Percentiles rank a stretch among this genome's conserved stretches.
Evolutionary conservation across 2,113 vertebrate genomes (phyloP).

Genomic region (Narcine bancroftii): DNA sequence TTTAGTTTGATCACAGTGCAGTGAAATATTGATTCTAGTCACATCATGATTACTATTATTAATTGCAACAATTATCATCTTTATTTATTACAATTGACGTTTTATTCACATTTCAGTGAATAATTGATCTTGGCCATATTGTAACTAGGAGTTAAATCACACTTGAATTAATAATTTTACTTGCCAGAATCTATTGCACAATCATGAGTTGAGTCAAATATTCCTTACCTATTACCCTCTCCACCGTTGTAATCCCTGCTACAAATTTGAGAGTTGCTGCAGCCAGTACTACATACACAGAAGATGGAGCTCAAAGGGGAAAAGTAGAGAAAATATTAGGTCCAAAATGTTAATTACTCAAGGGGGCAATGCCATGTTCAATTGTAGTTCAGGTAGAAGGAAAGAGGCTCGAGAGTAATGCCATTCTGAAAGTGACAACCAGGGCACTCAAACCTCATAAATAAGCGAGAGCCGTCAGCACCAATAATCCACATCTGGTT

Average conservation of each 20-base stretch:
- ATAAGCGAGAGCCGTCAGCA: background rate
- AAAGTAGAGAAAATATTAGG: background rate
- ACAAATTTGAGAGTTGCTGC: background rate
- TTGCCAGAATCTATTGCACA: background rate
- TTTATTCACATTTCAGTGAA: slow-evolving; percentile 8
- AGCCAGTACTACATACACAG: background rate
- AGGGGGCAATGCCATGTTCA: background rate
- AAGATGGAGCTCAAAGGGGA: background rate
- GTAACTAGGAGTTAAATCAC: slow-evolving; percentile 4
- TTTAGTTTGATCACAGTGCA: background rate
- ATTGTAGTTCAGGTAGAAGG: background rate
- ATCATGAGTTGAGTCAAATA: background rate
- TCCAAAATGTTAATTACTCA: background rate
- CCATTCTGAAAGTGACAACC: background rate
- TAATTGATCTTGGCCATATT: background rate
- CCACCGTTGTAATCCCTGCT: background rate
- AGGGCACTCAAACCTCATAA: background rate
- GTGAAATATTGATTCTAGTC: slow-evolving; percentile 2
- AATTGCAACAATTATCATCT: background rate
- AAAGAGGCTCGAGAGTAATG: background rate
- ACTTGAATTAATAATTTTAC: background rate
- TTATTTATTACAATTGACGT: slow-evolving; percentile 3
- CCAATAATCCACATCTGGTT: slow-evolving; percentile 20
- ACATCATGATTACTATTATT: background rate
- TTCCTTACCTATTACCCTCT: background rate